These are phyloP conservation scores for Boulengeromyrus knoepffleri DNA, from an alignment of 2,113 vertebrate genomes.

Conservation along the genomic window DNA sequence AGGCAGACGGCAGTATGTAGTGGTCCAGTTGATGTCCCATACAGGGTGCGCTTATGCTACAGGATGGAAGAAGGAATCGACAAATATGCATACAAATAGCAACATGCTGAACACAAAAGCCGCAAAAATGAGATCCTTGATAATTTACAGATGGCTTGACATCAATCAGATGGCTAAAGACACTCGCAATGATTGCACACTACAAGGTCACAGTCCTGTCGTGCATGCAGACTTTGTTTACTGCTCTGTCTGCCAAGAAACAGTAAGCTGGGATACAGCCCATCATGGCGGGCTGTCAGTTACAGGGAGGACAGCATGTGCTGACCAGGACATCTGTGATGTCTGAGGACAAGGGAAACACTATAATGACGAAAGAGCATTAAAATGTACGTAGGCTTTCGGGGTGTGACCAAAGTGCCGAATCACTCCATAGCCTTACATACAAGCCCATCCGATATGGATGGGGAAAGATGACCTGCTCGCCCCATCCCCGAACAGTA, in stretches of 20 bases:
- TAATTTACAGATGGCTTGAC: not conserved
- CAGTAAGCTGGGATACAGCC: not conserved
- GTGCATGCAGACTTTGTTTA: constrained; percentile 3
- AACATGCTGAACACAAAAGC: not conserved
- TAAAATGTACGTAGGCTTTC: not conserved
- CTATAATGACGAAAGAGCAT: not conserved
- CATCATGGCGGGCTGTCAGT: not conserved
- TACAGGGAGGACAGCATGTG: not conserved
- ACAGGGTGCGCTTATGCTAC: not conserved
- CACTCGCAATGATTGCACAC: not conserved
- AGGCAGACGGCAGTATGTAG: not conserved
- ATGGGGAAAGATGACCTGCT: not conserved
- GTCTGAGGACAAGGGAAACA: not conserved
- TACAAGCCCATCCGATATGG: not conserved
- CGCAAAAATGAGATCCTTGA: not conserved
- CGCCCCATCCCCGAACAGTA: not conserved
- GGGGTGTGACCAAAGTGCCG: not conserved
- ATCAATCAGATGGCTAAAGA: not conserved
- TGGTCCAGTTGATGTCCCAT: not conserved
- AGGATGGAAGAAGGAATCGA: not conserved
- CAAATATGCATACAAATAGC: not conserved
- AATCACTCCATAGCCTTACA: not conserved
- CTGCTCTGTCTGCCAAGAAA: not conserved
- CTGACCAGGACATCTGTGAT: constrained; percentile 7
- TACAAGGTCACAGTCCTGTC: not conserved